Base-by-base conservation (phyloP, 2,113 vertebrate species). In the Xiphorhynchus elegans region DNA sequence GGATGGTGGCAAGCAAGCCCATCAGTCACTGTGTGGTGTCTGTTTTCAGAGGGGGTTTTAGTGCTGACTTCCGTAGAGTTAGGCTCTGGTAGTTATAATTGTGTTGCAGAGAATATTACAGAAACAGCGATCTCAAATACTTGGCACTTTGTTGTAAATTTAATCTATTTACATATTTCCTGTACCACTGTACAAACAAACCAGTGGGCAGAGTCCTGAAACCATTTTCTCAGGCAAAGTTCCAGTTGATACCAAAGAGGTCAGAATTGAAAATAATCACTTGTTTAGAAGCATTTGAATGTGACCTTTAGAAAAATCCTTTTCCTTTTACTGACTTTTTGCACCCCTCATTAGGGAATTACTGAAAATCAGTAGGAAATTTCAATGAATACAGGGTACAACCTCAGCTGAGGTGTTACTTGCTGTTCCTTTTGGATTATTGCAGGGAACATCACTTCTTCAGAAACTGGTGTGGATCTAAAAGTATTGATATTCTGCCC, bases 161-260 rank as follows among this genome's bases (percentile, higher is more conserved):
- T 91, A 91, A 96, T 95, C 94, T 90, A 67, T 90, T 97, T 95
- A 74, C 82, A 37, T 90, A 77, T 94, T 96, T 93, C 82, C 84
- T 52, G 39, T 89, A 64, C 86, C 72, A 68, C 78, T 94, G 52
- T 69, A 55, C 90, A 96, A 94, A 93, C 90, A 94, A 91, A 59
- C 33, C 68, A 81, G 55, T 62, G 63, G 83, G 82, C 82, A 94
- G 66, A 86, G 75, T 74, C 47, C 79, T 7, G 75, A 92, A 95
- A 87, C 79, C 84, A 62, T 90, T 96, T 91, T 97, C 90, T 93
- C 72, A 77, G 89, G 84, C 84, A 60, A 16, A 63, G 84, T 95
- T 95, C 42, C 93, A 80, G 11, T 20, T 96, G 93, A 95, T 94
- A 93, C 63, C 87, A 88, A 85, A 77, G 70, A 87, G 59, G 39